Conservation (phyloP, 2,888 invertebrate species). For the Periphyllus acericola region DNA sequence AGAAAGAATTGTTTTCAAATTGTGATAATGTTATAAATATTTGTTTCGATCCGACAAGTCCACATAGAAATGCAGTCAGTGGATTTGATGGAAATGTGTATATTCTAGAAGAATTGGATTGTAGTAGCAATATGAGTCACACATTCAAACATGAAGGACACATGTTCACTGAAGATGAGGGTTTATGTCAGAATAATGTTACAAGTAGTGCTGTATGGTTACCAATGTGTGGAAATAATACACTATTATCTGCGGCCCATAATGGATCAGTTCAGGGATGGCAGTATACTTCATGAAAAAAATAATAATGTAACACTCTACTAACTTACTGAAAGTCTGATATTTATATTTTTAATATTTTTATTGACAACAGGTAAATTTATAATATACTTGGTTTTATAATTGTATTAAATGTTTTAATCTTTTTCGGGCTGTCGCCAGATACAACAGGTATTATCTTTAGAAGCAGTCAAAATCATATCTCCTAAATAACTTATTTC, state of each 20-base stretch:
- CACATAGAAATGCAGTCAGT: constrained; percentile 41
- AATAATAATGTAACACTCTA: neutral
- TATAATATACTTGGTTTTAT: neutral
- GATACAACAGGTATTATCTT: constrained; percentile 83
- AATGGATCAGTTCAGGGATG: constrained; percentile 63
- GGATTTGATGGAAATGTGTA: constrained; percentile 63
- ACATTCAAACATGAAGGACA: constrained; percentile 63
- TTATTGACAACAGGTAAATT: neutral
- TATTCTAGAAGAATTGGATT: constrained; percentile 49
- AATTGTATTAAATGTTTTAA: neutral
- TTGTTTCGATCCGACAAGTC: constrained; percentile 52
- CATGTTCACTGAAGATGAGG: constrained; percentile 56
- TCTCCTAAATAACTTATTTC: constrained; percentile 83
- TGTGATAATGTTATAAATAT: constrained; percentile 40
- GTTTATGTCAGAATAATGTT: constrained; percentile 33
- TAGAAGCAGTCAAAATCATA: constrained; percentile 82
- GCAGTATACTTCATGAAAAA: constrained; percentile 60
- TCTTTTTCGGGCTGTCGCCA: constrained; percentile 71
- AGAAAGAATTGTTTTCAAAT: constrained; percentile 33
- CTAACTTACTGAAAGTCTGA: neutral
- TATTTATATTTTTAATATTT: neutral
- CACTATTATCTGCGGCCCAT: constrained; percentile 59
- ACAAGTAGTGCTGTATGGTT: constrained; percentile 60
- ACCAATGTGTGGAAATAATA: constrained; percentile 61
- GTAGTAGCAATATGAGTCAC: neutral